These are phyloP conservation scores for Latrodectus geometricus DNA, from an alignment of 1,140 invertebrate genomes.

Conservation along the genomic window DNA sequence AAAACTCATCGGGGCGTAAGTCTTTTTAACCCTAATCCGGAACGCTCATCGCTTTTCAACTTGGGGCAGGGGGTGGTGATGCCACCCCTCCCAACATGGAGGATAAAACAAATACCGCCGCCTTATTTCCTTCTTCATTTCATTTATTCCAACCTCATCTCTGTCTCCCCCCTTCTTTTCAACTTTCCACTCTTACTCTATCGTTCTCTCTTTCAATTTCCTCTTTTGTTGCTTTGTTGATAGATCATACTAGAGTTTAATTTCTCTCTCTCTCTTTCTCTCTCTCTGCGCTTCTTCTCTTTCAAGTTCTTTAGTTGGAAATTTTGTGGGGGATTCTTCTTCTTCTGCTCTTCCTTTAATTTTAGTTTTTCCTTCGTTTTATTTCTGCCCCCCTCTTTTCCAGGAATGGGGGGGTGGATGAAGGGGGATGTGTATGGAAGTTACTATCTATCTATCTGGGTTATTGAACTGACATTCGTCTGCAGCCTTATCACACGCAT, in stretches of 20 bases:
- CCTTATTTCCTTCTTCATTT: conserved; percentile 57
- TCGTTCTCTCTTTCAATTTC: conserved; percentile 51
- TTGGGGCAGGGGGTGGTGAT: background rate
- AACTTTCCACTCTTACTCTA: conserved; percentile 2
- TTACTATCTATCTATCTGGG: conserved; percentile 60
- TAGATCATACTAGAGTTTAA: conserved; percentile 59
- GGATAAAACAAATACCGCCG: conserved; percentile 61
- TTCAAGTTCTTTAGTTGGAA: conserved; percentile 59
- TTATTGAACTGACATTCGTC: conserved; percentile 60
- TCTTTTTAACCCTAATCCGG: conserved; percentile 61
- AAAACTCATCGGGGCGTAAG: conserved; percentile 58
- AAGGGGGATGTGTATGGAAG: background rate
- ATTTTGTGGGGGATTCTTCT: conserved; percentile 39
- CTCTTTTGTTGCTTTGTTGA: conserved; percentile 59
- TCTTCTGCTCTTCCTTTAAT: conserved; percentile 8
- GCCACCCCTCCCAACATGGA: conserved; percentile 17
- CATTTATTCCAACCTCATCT: conserved; percentile 31
- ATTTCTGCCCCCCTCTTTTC: background rate
- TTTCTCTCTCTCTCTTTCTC: conserved; percentile 37
- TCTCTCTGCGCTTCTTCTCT: conserved; percentile 13
- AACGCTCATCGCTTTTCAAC: conserved; percentile 60
- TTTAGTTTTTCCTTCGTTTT: conserved; percentile 9
- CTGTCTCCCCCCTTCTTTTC: background rate
- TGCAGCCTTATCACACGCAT: conserved; percentile 50
- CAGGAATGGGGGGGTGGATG: background rate